Evolutionary conservation across 2,113 vertebrate genomes (phyloP), one percentile per base, ranked within the genome.

Genomic region (Semnornis frantzii): DNA sequence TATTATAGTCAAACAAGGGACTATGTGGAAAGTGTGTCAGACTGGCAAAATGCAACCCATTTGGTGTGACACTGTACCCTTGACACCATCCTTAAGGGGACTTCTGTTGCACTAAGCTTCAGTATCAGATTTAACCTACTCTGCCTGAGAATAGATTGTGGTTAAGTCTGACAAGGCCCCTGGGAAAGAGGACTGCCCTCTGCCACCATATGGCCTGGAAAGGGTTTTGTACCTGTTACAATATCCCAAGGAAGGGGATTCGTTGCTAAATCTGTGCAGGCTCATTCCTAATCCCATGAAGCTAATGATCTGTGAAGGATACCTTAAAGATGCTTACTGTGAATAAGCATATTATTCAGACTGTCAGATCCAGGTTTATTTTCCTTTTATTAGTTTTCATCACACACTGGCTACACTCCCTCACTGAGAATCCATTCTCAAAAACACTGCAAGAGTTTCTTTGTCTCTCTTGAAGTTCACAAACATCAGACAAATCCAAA

Each of bases 121-220:
- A 97, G 94, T 97, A 95, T 98, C 98, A 94, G 42, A 59, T 98
- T 98, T 98, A 97, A 96, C 87, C 95, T 95, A 92, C 96, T 97
- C 96, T 92, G 89, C 90, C 94, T 85, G 79, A 96, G 96, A 96
- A 97, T 98, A 98, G 97, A 97, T 97, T 98, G 98, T 96, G 97
- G 97, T 96, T 85, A 96, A 97, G 60, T 91, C 93, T 95, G 95
- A 98, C 97, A 97, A 97, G 96, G 73, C 97, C 97, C 97, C 74
- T 89, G 96, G 96, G 98, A 98, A 95, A 72, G 75, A 83, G 31
- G 27, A 19, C 82, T 92, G 91, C 80, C 92, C 92, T 96, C 72
- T 94, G 94, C 92, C 77, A 97, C 98, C 97, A 97, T 97, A 97
- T 97, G 97, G 96, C 85, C 92, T 94, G 80, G 93, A 94, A 96